Conservation (phyloP, 2,888 invertebrate genomes). For the Thereva nobilitata region DNA sequence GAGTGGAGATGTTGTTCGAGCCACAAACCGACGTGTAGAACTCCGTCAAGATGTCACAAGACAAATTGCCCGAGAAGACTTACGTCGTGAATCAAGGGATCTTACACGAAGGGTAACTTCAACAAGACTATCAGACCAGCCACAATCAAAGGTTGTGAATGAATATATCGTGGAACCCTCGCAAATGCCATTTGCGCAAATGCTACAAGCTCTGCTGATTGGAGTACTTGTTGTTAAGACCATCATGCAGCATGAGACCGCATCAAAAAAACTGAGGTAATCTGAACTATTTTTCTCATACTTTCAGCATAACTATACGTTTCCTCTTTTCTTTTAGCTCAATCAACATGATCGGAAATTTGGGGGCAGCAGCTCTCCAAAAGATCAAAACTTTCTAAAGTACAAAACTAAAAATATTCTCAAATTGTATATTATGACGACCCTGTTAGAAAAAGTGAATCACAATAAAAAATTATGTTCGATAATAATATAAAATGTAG, state of each 20-base stretch:
- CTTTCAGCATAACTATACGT: background rate
- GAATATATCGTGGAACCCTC: too few relatives aligned
- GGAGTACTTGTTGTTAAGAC: background rate
- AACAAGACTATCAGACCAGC: too few relatives aligned
- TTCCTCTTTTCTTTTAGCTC: background rate
- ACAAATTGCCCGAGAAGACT: too few relatives aligned
- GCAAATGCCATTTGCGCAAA: conserved; percentile 1
- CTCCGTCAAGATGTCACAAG: too few relatives aligned
- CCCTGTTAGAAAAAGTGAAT: conserved; percentile 25
- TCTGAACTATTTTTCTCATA: background rate
- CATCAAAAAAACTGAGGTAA: conserved; percentile 4
- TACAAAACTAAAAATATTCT: background rate
- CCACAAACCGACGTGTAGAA: too few relatives aligned
- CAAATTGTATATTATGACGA: background rate
- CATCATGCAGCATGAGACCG: conserved; percentile 7
- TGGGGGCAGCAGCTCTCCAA: background rate
- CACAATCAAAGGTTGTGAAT: too few relatives aligned
- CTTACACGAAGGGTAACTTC: too few relatives aligned
- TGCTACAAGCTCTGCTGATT: conserved; percentile 17
- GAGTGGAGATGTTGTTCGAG: too few relatives aligned
- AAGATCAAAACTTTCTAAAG: conserved; percentile 9
- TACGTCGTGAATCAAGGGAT: too few relatives aligned
- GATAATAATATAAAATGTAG: too few relatives aligned
- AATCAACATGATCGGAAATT: background rate
- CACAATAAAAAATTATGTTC: conserved; percentile 9